These are phyloP conservation scores for Campylomormyrus tamandua DNA, from an alignment of 2,113 vertebrate species.

Conservation along the genomic window DNA sequence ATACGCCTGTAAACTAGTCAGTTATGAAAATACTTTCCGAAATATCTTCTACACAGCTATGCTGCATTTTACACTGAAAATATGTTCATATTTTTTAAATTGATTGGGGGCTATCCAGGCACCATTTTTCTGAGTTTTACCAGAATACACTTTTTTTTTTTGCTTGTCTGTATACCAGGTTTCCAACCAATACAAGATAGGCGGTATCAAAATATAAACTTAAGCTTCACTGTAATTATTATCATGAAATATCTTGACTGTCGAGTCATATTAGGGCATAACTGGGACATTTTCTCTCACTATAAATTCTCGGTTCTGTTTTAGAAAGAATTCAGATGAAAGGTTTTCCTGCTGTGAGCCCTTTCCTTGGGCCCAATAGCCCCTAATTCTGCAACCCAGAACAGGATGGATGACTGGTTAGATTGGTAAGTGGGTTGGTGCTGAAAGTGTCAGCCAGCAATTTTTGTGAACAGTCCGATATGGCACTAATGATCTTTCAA, in stretches of 20 bases:
- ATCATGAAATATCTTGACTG: background rate
- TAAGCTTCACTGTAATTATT: background rate
- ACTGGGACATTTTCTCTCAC: background rate
- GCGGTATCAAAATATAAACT: background rate
- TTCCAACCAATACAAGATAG: background rate
- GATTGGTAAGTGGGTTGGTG: background rate
- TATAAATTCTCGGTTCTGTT: background rate
- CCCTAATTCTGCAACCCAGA: background rate
- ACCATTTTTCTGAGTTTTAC: background rate
- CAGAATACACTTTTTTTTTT: background rate
- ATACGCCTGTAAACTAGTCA: slow-evolving; percentile 49
- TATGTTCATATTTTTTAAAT: background rate
- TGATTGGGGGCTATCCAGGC: background rate
- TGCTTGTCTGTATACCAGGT: background rate
- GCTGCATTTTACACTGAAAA: slow-evolving; percentile 2
- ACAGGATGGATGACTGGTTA: background rate
- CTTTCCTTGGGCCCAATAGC: background rate
- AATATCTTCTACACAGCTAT: slow-evolving; percentile 31
- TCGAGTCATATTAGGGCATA: background rate
- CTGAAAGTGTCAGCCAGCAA: background rate
- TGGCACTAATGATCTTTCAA: background rate
- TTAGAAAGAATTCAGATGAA: background rate
- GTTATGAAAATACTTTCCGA: slow-evolving; percentile 28
- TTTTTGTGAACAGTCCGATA: background rate
- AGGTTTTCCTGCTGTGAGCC: background rate